These are phyloP conservation scores for Harpalus rufipes DNA, from an alignment of 2,888 invertebrate genomes.

Conservation along the genomic window DNA sequence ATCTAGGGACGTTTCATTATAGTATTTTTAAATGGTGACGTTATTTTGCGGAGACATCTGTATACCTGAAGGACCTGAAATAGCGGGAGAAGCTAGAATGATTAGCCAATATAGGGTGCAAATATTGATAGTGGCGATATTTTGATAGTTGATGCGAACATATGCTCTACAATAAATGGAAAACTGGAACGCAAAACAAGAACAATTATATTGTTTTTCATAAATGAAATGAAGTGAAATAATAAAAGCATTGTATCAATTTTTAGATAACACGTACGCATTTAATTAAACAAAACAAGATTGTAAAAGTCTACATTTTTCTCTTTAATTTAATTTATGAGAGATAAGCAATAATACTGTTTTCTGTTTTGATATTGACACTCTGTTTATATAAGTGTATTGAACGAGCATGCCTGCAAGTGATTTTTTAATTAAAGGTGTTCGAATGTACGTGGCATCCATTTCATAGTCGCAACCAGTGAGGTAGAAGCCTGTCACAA, in stretches of 20 bases:
- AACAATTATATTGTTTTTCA: neutral
- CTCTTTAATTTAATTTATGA: neutral
- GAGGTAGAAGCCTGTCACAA: conserved; percentile 23
- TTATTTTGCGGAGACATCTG: too few species aligned
- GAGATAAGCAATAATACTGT: conserved; percentile 13
- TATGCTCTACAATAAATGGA: too few species aligned
- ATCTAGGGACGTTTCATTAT: too few species aligned
- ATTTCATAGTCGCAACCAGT: neutral
- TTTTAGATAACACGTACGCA: neutral
- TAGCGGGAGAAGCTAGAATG: too few species aligned
- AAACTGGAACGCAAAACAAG: neutral
- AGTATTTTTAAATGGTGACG: too few species aligned
- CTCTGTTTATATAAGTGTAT: neutral
- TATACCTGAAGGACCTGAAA: too few species aligned
- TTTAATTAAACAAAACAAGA: conserved; percentile 4
- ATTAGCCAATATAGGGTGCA: too few species aligned
- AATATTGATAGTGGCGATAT: too few species aligned
- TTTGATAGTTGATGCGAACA: too few species aligned
- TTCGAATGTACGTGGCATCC: neutral
- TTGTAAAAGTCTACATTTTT: neutral
- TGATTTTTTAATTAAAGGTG: conserved; percentile 53
- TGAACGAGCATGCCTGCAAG: neutral
- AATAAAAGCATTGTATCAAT: neutral
- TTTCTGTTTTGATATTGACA: neutral
- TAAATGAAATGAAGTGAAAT: neutral